Evolutionary conservation across 2,113 vertebrate species (phyloP).

Genomic region (Procavia capensis): DNA sequence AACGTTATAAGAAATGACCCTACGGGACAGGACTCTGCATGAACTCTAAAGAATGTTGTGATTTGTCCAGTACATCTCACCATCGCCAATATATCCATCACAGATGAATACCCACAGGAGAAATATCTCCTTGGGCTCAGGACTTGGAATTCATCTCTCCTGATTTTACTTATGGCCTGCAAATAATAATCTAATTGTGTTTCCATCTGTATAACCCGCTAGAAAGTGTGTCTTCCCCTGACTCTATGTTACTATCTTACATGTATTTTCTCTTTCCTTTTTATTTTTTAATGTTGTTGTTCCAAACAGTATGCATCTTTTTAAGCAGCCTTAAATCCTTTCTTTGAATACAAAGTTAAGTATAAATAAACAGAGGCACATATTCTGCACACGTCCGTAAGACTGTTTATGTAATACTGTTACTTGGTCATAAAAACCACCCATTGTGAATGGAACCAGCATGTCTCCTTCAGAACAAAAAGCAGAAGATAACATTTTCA

Average conservation of each 20-base stretch:
- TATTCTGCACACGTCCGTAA: background rate
- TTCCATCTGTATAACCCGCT: background rate
- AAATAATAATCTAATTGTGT: background rate
- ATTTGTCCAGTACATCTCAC: background rate
- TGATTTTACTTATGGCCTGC: background rate
- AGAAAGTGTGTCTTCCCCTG: background rate
- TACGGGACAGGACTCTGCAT: rapidly evolving
- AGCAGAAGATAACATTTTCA: background rate
- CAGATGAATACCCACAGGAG: background rate
- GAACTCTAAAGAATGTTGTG: background rate
- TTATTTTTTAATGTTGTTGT: constrained; percentile 17
- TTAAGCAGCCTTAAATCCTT: constrained; percentile 38
- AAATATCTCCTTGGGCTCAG: background rate
- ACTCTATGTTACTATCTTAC: background rate
- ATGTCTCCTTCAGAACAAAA: background rate
- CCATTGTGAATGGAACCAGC: background rate
- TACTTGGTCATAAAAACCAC: background rate
- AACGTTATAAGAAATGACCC: background rate
- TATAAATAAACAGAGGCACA: constrained; percentile 43
- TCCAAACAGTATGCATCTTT: constrained; percentile 6
- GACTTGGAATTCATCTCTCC: background rate
- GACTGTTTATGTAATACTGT: background rate
- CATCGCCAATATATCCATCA: background rate
- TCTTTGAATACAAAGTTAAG: background rate
- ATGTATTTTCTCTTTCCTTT: background rate